A percentile compares a stretch with the other conserved stretches of the same genome.
Evolutionary conservation across 2,888 invertebrate species (phyloP).

Genomic region (Sialis fuliginosa): DNA sequence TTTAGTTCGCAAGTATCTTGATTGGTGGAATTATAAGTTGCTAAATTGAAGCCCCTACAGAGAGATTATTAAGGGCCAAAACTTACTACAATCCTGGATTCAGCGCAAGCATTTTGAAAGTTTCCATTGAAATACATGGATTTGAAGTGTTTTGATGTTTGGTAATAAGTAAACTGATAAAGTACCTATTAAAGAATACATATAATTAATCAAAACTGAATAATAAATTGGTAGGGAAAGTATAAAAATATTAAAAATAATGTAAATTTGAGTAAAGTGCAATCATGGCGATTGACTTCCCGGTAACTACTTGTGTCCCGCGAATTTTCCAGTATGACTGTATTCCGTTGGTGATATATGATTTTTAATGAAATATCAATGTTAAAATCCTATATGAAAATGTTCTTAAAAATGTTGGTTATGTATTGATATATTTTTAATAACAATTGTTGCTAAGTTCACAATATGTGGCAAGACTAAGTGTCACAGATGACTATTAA

Average conservation of each 20-base stretch:
- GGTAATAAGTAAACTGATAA: background rate
- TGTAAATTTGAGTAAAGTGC: too few species aligned
- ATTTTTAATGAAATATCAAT: background rate
- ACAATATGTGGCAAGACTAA: background rate
- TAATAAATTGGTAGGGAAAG: too few species aligned
- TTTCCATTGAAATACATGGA: slow-evolving; percentile 10
- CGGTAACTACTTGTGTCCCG: too few species aligned
- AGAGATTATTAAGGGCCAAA: slow-evolving; percentile 39
- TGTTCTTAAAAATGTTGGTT: background rate
- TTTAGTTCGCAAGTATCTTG: slow-evolving; percentile 45
- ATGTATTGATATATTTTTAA: background rate
- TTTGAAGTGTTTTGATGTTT: background rate
- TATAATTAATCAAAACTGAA: too few species aligned
- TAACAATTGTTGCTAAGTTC: background rate
- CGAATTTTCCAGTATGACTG: too few species aligned
- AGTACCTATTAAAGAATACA: too few species aligned
- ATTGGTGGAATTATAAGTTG: slow-evolving; percentile 41
- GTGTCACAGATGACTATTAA: background rate
- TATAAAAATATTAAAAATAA: too few species aligned
- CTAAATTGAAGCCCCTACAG: slow-evolving; percentile 35
- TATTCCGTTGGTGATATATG: too few species aligned
- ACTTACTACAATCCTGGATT: slow-evolving; percentile 1
- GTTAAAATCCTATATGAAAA: too few species aligned
- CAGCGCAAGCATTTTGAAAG: slow-evolving; percentile 11
- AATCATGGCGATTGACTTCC: too few species aligned